Evolutionary conservation across 2,113 vertebrate species (phyloP), one percentile per base, ranked within the genome.

Genomic region (Fregata magnificens): DNA sequence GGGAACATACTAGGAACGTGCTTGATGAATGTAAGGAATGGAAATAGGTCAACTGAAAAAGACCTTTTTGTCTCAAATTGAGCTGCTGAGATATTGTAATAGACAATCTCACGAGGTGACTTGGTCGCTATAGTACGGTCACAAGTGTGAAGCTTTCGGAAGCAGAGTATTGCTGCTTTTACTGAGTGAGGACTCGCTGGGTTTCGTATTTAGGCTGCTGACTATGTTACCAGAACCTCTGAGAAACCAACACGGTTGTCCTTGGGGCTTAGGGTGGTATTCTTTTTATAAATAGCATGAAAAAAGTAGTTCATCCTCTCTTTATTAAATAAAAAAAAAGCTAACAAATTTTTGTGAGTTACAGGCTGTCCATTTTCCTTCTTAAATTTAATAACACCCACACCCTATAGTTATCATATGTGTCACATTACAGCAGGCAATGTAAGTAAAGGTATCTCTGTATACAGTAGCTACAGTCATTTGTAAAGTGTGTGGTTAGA

Each of bases 81-180:
- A 16, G 59, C 40, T 45, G 47, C 52, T 31, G 77, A 9, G 49
- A 4, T 36, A 4, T 0, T 36, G 56, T 15, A 34, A 3, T 4
- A 4, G 79, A 3, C 26, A 4, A 0, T 8, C 25, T 34, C 5
- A 1, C 0, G 11, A 16, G 71, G 58, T 24, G 58, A 2, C 3
- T 2, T 10, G 86, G 36, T 22, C 5, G 1, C n/a, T 34, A 2
- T 4, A 3, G 22, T 3, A 3, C 4, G 32, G 47, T 11, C 25
- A n/a, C 15, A 4, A 2, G 40, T 4, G 5, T 1, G 45, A 17
- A 6, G 32, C 66, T 38, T 16, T 45, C 44, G 10, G 28, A 9
- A 36, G 40, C 1, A 4, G 32, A n/a, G 49, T 3, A 1, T 5
- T 25, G 61, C 31, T 52, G 55, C 28, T 15, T 17, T 15, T 17